Base-by-base conservation (phyloP, 2,113 vertebrate species). In the Passer montanus region DNA sequence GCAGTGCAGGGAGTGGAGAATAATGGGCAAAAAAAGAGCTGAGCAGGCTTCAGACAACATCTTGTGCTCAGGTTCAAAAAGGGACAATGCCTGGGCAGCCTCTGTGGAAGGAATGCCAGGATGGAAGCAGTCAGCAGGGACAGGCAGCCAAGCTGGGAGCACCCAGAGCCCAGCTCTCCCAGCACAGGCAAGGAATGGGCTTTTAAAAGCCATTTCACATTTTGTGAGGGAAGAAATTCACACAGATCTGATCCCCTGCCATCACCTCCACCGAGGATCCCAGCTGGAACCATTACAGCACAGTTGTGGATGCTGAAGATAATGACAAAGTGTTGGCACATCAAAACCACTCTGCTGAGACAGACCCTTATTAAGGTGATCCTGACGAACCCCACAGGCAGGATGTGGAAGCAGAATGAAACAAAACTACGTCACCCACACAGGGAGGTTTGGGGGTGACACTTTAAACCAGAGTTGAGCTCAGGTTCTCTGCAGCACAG, bases 331-430 rank as follows among this genome's bases (percentile, higher is more conserved):
- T 50, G 50, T 4, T 33, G 33, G 39, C 39, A 13, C 8, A 75
- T 11, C 33, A 50, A 55, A 82, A 79, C 3, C 1, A 12, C 27
- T 31, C 16, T 1, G 0, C 3, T 73, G 39, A 68, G 39, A 46
- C 0, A 74, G 60, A 41, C 5, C 26, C 31, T 39, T 50, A 47
- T 33, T 16, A 23, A 41, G 15, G 17, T 1, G 1, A 63, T 12
- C 19, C 47, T 44, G 59, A 58, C 66, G 59, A 85, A 67, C 11
- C 10, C 14, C 26, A 27, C 20, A 43, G 74, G 52, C 37, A 87
- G 43, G 56, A 72, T 24, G 13, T 10, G 30, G 46, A 55, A 46
- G 46, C 33, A 37, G 21, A 41, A 52, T 1, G 4, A 77, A 87
- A 33, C 33, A 79, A 68, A 87, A 37, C 55, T 41, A 66, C 43